Evolutionary conservation across 53 echinoderm and acorn worm genomes (phyloP).

Genomic region (Astropecten irregularis): DNA sequence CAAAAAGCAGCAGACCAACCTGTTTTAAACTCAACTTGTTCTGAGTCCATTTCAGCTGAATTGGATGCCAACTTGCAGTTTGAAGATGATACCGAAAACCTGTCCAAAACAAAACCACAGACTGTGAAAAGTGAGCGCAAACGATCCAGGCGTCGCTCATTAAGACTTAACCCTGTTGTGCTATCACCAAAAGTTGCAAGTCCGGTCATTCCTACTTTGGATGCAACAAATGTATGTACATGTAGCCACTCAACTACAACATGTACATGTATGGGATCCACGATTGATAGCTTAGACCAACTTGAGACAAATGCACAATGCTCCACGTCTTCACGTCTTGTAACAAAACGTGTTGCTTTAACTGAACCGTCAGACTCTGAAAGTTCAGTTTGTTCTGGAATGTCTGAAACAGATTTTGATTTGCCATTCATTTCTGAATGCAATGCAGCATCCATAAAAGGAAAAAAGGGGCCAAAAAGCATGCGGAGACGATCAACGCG

Average conservation of each 20-base stretch:
- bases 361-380: neutral
- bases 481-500: slow-evolving; percentile 25
- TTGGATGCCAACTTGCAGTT: neutral
- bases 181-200: neutral
- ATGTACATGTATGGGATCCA: neutral
- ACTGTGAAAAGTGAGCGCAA: neutral
- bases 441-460: neutral
- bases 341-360: neutral
- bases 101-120: neutral
- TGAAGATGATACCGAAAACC: neutral
- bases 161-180: neutral
- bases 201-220: neutral
- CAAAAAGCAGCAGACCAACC: neutral
- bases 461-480: neutral
- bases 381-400: neutral
- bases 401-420: neutral
- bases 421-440: neutral
- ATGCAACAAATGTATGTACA: neutral
- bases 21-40: neutral
- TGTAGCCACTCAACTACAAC: too few relatives aligned
- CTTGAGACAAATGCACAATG: neutral
- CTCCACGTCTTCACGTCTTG: neutral
- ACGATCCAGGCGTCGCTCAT: neutral
- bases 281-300: neutral
- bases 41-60: neutral